Percentiles rank a stretch among this genome's conserved stretches.
Evolutionary conservation across 2,888 invertebrate species (phyloP).

Genomic region (Lycophotia porphyrea): DNA sequence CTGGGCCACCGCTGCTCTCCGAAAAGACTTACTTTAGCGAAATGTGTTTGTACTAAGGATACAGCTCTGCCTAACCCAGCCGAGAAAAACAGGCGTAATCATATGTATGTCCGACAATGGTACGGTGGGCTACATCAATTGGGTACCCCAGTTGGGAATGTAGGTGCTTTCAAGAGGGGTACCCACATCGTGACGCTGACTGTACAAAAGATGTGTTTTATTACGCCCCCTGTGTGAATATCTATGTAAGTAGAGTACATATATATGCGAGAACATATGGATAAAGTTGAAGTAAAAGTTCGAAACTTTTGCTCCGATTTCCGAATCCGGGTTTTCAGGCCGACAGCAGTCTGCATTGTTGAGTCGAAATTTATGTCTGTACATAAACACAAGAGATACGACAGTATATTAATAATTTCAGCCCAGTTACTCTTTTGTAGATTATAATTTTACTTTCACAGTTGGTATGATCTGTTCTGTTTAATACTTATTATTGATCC

Average conservation of each 20-base stretch:
- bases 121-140: too few relatives aligned
- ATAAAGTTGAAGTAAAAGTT: conserved; percentile 35
- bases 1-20: too few relatives aligned
- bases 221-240: background rate
- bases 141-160: too few relatives aligned
- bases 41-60: background rate
- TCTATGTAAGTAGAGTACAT: background rate
- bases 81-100: background rate
- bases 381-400: background rate
- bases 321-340: conserved; percentile 23
- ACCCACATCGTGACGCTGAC: too few relatives aligned
- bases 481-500: background rate
- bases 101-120: background rate
- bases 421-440: background rate
- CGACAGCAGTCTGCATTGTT: conserved; percentile 13
- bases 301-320: conserved; percentile 31
- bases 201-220: background rate
- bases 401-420: background rate
- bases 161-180: too few relatives aligned
- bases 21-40: too few relatives aligned
- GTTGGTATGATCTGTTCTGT: background rate
- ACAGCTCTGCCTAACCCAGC: background rate
- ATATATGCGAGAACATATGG: conserved; percentile 1
- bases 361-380: conserved; percentile 20
- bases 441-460: background rate